These are phyloP conservation scores for Netelia melanura DNA, from an alignment of 2,888 invertebrate genomes.

Conservation along the genomic window DNA sequence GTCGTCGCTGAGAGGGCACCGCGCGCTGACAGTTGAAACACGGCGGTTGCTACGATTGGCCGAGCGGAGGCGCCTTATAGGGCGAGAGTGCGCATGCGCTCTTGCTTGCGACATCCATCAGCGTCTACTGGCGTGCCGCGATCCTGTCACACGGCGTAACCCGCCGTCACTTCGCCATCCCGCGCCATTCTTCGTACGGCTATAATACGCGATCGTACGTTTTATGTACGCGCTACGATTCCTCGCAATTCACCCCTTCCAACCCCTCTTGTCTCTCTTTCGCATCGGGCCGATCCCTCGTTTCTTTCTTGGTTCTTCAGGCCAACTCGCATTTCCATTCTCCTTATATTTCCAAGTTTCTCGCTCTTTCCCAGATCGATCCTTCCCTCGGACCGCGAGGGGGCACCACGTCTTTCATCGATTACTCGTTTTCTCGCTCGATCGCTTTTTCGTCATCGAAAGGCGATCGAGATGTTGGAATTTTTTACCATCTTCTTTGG, in stretches of 20 bases:
- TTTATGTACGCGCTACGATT: constrained; percentile 39
- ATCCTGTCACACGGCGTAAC: constrained; percentile 79
- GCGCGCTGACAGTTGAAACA: constrained; percentile 84
- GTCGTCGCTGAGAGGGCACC: constrained; percentile 77
- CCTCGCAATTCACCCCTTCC: constrained; percentile 68
- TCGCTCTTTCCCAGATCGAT: constrained; percentile 66
- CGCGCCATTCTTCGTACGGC: constrained; percentile 67
- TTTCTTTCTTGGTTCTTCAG: background rate
- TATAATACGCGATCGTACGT: constrained; percentile 27
- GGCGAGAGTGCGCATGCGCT: constrained; percentile 83
- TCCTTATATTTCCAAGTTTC: constrained; percentile 71
- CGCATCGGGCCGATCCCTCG: background rate
- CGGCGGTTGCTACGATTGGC: constrained; percentile 81
- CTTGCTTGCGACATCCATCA: constrained; percentile 82
- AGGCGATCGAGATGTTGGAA: constrained; percentile 50
- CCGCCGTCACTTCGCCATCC: constrained; percentile 74
- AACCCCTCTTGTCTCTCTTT: constrained; percentile 60
- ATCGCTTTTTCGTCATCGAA: constrained; percentile 11
- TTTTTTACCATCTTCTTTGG: background rate
- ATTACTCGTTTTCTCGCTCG: constrained; percentile 61
- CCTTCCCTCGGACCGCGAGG: constrained; percentile 36
- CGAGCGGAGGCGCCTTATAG: constrained; percentile 82
- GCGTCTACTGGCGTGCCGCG: constrained; percentile 80
- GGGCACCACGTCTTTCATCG: constrained; percentile 12
- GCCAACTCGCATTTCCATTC: constrained; percentile 15